Evolutionary conservation across 2,888 invertebrate genomes (phyloP).

Genomic region (Archips crataeganus): DNA sequence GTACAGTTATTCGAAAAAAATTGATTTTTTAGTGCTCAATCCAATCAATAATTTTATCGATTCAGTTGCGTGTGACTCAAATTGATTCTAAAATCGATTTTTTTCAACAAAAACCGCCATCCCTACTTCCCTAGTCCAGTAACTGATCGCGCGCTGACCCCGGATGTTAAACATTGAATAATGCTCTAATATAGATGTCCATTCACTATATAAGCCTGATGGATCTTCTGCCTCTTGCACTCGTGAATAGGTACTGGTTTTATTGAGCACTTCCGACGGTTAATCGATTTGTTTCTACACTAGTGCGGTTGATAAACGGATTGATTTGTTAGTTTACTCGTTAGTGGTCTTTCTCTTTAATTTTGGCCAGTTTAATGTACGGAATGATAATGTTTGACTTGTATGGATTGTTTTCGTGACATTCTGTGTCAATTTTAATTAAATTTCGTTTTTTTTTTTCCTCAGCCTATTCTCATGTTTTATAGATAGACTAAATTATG

Average conservation of each 20-base stretch:
- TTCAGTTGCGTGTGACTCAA: background rate
- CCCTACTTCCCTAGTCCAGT: conserved; percentile 2
- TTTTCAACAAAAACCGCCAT: background rate
- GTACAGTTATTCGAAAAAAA: too few species aligned
- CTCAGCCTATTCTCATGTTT: too few species aligned
- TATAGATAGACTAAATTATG: too few species aligned
- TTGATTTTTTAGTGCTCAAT: too few species aligned
- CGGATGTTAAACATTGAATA: conserved; percentile 40
- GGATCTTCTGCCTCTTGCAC: conserved; percentile 29
- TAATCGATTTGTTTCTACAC: conserved; percentile 27
- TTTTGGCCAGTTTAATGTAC: background rate
- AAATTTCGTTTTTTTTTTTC: too few species aligned
- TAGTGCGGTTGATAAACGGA: conserved; percentile 1
- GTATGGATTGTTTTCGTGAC: background rate
- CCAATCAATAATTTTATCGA: background rate
- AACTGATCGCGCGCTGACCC: conserved; percentile 32
- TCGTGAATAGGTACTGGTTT: conserved; percentile 34
- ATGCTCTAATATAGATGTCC: conserved; percentile 35
- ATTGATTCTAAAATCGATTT: background rate
- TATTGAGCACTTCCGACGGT: conserved; percentile 16
- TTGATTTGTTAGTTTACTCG: conserved; percentile 6
- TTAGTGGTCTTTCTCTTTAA: background rate
- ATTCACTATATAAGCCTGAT: conserved; percentile 39
- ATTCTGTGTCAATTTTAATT: too few species aligned
- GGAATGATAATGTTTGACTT: background rate